Conservation (phyloP, 2,888 invertebrate species). For the Keiferia lycopersicella region DNA sequence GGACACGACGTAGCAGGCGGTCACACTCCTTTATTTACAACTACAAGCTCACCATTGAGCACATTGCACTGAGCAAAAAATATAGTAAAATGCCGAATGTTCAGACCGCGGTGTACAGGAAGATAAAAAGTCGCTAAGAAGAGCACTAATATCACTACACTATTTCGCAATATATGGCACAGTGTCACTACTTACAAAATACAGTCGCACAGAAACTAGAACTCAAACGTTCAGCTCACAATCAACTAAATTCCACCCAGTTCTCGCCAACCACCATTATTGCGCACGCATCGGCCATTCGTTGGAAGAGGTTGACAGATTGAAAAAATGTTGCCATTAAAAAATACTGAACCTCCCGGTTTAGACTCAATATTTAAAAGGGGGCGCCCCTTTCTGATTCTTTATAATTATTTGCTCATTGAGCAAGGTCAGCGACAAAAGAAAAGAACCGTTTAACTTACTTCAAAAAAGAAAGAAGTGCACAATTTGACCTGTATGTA, state of each 20-base stretch:
- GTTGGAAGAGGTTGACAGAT: conserved; percentile 27
- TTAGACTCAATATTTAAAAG: neutral
- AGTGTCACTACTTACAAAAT: conserved; percentile 22
- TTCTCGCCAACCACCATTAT: conserved; percentile 43
- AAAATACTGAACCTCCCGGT: neutral
- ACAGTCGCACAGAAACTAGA: conserved; percentile 34
- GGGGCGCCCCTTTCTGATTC: too few species aligned
- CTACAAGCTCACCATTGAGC: conserved; percentile 54
- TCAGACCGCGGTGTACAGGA: conserved; percentile 46
- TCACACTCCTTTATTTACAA: conserved; percentile 51
- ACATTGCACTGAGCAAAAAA: conserved; percentile 51
- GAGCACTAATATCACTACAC: conserved; percentile 35
- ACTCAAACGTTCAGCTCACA: conserved; percentile 36
- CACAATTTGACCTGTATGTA: too few species aligned
- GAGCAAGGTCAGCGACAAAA: too few species aligned
- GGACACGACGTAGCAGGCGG: conserved; percentile 29
- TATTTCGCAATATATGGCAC: conserved; percentile 43
- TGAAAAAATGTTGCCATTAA: conserved; percentile 21
- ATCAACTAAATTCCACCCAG: conserved; percentile 43
- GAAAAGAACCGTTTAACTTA: too few species aligned
- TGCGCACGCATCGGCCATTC: conserved; percentile 50
- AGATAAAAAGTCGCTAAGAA: conserved; percentile 28
- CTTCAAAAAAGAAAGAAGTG: too few species aligned
- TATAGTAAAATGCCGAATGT: conserved; percentile 51
- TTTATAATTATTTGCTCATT: too few species aligned